Percentiles rank a stretch among this genome's conserved stretches.
phyloP scores from a whole-genome alignment of 2,888 invertebrate genomes.

The Torymus texanus region DNA sequence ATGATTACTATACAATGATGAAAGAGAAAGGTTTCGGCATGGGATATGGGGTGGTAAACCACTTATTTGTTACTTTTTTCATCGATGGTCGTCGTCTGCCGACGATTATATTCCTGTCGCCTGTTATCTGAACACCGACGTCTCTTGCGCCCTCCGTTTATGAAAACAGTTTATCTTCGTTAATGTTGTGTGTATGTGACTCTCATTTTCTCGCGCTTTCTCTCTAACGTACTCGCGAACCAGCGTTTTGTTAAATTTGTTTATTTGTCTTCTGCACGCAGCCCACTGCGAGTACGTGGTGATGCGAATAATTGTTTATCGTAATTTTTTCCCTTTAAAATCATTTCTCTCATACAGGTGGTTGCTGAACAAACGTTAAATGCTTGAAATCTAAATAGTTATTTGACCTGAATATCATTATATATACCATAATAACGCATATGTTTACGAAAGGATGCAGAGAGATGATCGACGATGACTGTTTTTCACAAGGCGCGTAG shows the following conservation, averaged over 20 bases:
- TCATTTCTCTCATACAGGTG: slow-evolving; percentile 46
- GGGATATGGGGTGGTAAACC: slow-evolving; percentile 63
- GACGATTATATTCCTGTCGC: slow-evolving; percentile 60
- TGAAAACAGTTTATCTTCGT: slow-evolving; percentile 13
- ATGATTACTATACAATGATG: slow-evolving; percentile 75
- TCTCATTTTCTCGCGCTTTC: slow-evolving; percentile 37
- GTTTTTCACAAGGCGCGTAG: slow-evolving; percentile 61
- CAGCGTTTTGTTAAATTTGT: slow-evolving; percentile 21
- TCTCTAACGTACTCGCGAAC: slow-evolving; percentile 32
- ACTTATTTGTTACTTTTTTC: slow-evolving; percentile 29
- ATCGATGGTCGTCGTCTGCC: slow-evolving; percentile 28
- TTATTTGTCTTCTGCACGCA: slow-evolving; percentile 41
- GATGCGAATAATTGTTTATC: slow-evolving; percentile 41
- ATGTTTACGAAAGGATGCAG: slow-evolving; percentile 63
- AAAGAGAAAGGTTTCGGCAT: slow-evolving; percentile 70
- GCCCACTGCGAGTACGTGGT: slow-evolving; percentile 24
- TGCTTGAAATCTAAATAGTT: slow-evolving; percentile 61
- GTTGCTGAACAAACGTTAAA: slow-evolving; percentile 60
- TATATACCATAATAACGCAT: slow-evolving; percentile 56
- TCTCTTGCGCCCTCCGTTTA: slow-evolving; percentile 43
- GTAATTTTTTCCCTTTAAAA: slow-evolving; percentile 14
- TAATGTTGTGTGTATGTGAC: slow-evolving; percentile 26
- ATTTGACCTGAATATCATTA: slow-evolving; percentile 57
- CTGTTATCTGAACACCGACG: slow-evolving; percentile 57
- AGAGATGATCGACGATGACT: slow-evolving; percentile 64